These are phyloP conservation scores for Stigmatopora nigra DNA, from an alignment of 2,113 vertebrate genomes.

Conservation along the genomic window DNA sequence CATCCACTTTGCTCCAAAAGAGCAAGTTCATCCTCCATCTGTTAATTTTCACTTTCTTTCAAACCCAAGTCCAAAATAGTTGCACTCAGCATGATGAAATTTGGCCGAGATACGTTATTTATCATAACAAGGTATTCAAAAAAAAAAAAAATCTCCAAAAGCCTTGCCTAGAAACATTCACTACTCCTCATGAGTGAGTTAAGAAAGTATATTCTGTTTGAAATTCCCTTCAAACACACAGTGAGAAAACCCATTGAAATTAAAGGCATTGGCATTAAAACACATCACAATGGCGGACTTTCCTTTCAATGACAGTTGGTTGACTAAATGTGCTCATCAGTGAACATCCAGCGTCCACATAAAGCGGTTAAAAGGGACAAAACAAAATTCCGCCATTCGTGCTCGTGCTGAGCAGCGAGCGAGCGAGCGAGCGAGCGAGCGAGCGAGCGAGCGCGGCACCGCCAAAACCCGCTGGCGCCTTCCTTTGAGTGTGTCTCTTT, in stretches of 20 bases:
- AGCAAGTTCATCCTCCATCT: too few species aligned
- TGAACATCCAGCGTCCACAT: neutral
- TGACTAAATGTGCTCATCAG: neutral
- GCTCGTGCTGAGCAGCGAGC: neutral
- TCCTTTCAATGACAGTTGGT: neutral
- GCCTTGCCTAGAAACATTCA: too few species aligned
- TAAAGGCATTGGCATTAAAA: neutral
- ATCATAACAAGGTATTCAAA: too few species aligned
- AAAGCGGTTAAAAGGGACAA: neutral
- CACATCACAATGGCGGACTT: neutral
- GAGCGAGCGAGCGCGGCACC: neutral
- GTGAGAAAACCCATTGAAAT: neutral
- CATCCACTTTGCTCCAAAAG: too few species aligned
- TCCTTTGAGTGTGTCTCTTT: conserved; percentile 20
- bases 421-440: too few species aligned
- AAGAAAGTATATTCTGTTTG: neutral
- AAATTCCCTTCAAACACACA: neutral
- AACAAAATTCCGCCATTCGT: neutral
- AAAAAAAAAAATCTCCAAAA: too few species aligned
- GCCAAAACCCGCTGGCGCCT: conserved; percentile 19
- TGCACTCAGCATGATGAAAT: too few species aligned
- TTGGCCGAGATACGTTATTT: too few species aligned
- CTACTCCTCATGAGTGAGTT: too few species aligned
- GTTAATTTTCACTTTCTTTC: too few species aligned
- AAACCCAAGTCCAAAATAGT: too few species aligned